Evolutionary conservation across 2,888 invertebrate species (phyloP), one percentile per base, ranked within the genome.

Genomic region (Tetanocera ferruginea): DNA sequence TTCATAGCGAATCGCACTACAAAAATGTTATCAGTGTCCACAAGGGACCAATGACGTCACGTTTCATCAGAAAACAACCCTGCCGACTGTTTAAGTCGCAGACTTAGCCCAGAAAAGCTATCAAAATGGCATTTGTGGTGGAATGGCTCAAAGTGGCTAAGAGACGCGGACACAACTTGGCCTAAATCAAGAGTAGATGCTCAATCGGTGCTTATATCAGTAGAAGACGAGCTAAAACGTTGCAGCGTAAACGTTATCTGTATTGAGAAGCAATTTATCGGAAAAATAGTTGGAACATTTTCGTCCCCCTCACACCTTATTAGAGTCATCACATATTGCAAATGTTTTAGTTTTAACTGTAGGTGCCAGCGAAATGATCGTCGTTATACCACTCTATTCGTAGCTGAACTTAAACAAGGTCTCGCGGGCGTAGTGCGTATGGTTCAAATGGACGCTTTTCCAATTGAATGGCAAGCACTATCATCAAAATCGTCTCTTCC

Each of bases 1-100:
- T 75, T 75, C 37, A 70, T 78, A 2, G 51, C 70, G 6, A 74
- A 74, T 69, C 64, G 75, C 19, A 57, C 75, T 57, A 51, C 19
- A 28, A 70, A 71, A 66, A 71, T 71, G 1, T 69, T 70, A 62
- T 60, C 57, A 49, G 4, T 31, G 14, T 62, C 71, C n/a, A 19
- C 28, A 14, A 60, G 4, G 4, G 28, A 55, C 1, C 64, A 71
- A 11, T 71, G 66, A 37, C 67, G 60, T 49, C 69, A 78, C 57
- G 34, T 69, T 6, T 1, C 55, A 17, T 67, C 73, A 1, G 74
- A 67, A 49, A 52, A 60, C 28, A 74, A 78, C 60, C 77, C 74
- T 9, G 77, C 73, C 11, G 52, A 77, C 23, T 73, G 52, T 4
- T 52, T 67, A 14, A 71, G 73, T 5, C 57, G 77, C 1, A 74